These are phyloP conservation scores for Jordanella pulchra DNA, from an alignment of 2,797 vertebrate genomes.

Conservation along the genomic window DNA sequence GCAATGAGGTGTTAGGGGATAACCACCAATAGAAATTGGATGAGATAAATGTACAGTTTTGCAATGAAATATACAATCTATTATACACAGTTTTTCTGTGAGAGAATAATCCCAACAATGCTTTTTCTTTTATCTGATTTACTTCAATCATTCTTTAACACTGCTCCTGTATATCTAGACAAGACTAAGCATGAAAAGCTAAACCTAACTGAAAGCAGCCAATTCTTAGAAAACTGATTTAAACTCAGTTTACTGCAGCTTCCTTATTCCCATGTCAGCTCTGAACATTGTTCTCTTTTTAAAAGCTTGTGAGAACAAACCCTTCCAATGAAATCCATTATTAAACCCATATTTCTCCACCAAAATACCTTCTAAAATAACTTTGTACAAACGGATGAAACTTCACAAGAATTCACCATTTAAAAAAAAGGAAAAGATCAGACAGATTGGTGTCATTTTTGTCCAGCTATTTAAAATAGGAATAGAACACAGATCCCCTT, in stretches of 20 bases:
- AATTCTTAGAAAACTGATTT: conserved; percentile 31
- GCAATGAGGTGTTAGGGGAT: conserved; percentile 56
- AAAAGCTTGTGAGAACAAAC: conserved; percentile 20
- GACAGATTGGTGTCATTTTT: conserved; percentile 47
- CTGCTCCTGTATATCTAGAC: conserved; percentile 14
- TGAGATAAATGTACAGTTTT: conserved; percentile 72
- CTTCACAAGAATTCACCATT: conserved; percentile 68
- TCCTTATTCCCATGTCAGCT: conserved; percentile 37
- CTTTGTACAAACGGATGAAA: conserved; percentile 64
- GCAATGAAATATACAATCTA: conserved; percentile 69
- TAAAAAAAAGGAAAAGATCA: conserved; percentile 57
- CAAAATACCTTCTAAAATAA: conserved; percentile 24
- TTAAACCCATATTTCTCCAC: not conserved
- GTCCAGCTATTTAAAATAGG: conserved; percentile 41
- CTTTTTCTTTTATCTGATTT: conserved; percentile 30
- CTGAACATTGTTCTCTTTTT: conserved; percentile 47
- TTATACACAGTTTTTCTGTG: conserved; percentile 53
- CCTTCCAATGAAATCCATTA: not conserved
- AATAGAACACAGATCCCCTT: conserved; percentile 27
- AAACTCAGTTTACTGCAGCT: conserved; percentile 49
- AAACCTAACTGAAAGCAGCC: conserved; percentile 27
- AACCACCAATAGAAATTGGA: conserved; percentile 69
- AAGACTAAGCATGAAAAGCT: conserved; percentile 17
- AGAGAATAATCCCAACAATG: conserved; percentile 31
- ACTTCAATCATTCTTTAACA: conserved; percentile 22